phyloP scores from a whole-genome alignment of 2,888 invertebrate genomes.

The Pseudococcus viburni region DNA sequence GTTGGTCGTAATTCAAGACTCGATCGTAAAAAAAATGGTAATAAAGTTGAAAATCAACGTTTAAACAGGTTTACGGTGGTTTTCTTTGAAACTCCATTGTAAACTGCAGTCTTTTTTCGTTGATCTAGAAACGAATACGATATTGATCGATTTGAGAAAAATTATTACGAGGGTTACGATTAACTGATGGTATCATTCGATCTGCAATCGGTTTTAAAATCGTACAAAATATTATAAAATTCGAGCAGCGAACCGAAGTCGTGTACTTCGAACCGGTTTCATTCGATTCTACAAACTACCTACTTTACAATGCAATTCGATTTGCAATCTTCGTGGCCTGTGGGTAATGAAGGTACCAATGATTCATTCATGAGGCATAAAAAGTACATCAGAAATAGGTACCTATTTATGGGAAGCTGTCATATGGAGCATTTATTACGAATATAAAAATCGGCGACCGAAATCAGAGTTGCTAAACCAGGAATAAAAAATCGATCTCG shows the following conservation, averaged over 20 bases:
- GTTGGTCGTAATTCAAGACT: background rate
- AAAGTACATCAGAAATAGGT: background rate
- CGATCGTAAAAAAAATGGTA: background rate
- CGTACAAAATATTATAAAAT: background rate
- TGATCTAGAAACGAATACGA: background rate
- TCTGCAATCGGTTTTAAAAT: background rate
- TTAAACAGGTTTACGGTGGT: background rate
- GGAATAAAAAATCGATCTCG: constrained; percentile 10
- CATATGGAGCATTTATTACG: background rate
- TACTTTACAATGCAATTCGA: background rate
- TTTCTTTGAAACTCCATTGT: constrained; percentile 3
- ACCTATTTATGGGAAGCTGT: background rate
- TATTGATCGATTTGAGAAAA: background rate
- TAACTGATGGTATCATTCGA: background rate
- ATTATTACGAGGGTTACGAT: background rate
- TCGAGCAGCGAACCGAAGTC: background rate
- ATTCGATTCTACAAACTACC: background rate
- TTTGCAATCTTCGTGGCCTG: background rate
- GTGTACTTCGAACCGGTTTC: background rate
- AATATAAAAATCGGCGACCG: background rate
- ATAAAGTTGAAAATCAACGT: background rate
- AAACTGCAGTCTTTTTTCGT: background rate
- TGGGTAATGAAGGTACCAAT: background rate
- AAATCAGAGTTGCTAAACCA: background rate
- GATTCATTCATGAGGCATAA: background rate